Conservation (phyloP, 1,140 invertebrate species). For the Drosophila willistoni region DNA sequence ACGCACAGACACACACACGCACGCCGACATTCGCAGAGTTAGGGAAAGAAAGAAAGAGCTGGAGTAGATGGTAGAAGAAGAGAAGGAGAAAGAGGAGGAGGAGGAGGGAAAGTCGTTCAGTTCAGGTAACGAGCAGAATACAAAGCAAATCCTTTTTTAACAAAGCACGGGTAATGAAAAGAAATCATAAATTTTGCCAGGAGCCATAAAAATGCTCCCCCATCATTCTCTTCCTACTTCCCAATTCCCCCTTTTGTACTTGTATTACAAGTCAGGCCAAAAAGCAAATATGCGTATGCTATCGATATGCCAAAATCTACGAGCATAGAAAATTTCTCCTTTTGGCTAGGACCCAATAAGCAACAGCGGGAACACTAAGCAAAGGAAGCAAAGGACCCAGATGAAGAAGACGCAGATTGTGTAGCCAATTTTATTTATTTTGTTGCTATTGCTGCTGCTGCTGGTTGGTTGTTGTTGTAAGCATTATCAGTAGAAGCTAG, state of each 20-base stretch:
- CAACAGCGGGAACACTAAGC: constrained; percentile 2
- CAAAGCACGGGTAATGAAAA: constrained; percentile 58
- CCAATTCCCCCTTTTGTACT: background rate
- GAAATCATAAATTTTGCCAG: constrained; percentile 80
- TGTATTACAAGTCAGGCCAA: constrained; percentile 14
- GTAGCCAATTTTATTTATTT: constrained; percentile 53
- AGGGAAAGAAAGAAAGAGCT: too few species aligned
- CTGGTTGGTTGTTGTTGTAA: background rate
- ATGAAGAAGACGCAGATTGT: constrained; percentile 15
- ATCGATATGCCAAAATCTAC: constrained; percentile 76
- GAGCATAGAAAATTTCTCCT: constrained; percentile 20
- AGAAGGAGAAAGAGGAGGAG: background rate
- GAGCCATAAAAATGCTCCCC: constrained; percentile 72
- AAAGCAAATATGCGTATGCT: constrained; percentile 64
- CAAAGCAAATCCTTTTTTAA: constrained; percentile 75
- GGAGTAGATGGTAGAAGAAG: too few species aligned
- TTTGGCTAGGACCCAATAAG: constrained; percentile 38
- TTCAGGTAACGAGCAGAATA: constrained; percentile 55
- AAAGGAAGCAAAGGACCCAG: constrained; percentile 3
- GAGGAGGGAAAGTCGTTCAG: background rate
- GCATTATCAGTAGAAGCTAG: constrained; percentile 47
- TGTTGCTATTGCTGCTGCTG: constrained; percentile 42
- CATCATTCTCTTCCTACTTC: background rate
- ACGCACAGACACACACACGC: constrained; percentile 16
- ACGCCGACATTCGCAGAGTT: too few species aligned